Percentiles rank a stretch among this genome's conserved stretches.
Conservation (phyloP, 1,140 invertebrate species). For the Bombus pyrosoma region DNA sequence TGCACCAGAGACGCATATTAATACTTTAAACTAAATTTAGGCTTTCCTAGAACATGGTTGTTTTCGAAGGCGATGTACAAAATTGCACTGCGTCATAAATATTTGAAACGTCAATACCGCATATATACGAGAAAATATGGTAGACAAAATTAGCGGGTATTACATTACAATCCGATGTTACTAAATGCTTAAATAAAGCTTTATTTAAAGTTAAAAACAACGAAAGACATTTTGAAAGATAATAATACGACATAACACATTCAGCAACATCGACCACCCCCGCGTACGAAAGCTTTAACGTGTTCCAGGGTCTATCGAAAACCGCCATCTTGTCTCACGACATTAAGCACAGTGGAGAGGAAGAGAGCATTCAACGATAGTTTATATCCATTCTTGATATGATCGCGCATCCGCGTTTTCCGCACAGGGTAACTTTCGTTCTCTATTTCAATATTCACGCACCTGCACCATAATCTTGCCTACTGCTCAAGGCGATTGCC, state of each 20-base stretch:
- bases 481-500: neutral
- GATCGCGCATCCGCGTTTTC: constrained; percentile 16
- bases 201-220: neutral
- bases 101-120: neutral
- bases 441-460: constrained; percentile 5
- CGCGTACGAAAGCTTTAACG: neutral
- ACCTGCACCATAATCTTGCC: constrained; percentile 32
- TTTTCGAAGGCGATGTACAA: neutral
- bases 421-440: constrained; percentile 11
- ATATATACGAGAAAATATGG: neutral
- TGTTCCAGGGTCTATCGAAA: constrained; percentile 43
- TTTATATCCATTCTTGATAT: constrained; percentile 28
- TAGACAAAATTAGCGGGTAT: neutral
- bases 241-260: neutral
- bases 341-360: constrained; percentile 34
- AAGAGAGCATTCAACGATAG: constrained; percentile 29
- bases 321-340: constrained; percentile 56
- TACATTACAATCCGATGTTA: neutral
- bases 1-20: neutral
- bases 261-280: constrained; percentile 24
- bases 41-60: too few species aligned
- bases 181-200: neutral
- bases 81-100: neutral
- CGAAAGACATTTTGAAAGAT: neutral
- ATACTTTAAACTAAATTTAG: constrained; percentile 10